Evolutionary conservation across 1,140 invertebrate genomes (phyloP), one percentile per base, ranked within the genome.

Genomic region (Calycopis cecrops): DNA sequence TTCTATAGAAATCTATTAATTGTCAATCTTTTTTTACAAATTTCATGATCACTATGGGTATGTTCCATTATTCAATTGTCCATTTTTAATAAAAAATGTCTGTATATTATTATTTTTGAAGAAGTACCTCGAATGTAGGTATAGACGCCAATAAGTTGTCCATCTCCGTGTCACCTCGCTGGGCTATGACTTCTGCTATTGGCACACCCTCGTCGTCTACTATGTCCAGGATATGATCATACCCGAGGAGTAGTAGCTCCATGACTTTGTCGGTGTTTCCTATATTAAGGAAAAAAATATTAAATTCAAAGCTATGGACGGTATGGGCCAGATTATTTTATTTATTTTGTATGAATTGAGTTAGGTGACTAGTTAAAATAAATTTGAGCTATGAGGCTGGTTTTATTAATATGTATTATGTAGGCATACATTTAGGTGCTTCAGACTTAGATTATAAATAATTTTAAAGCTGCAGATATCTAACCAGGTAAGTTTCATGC

Each of bases 221-320:
- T 0, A 95, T 87, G 64, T 96, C 94, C n/a, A 95, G 72, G 35
- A 97, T 93, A 63, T 96, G 94, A 73, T 96, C 94, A 70, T 97
- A 97, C 2, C 96, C 95, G 86, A 96, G 94, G 11, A 95, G 65
- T 3, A 96, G 69, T 9, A 97, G 80, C 62, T 95, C 91, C 55
- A 93, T 91, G 35, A 97, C 88, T 73, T 92, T 93, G 42, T 93
- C 93, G 1, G 91, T 91, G 63, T 96, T 92, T 8, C 94, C 94
- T 95, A 62, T 3, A 71, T 72, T 66, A 64, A 16, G 28, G 51
- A 35, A 65, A n/a, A n/a, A n/a, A n/a, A n/a, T n/a, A 73, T 51
- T 53, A n/a, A 10, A 40, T 28, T 28, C 2, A 6, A 28, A 28
- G 6, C 2, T 3, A 28, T 28, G 6, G 2, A 28, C 21, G 2